Base-by-base conservation (phyloP, 2,797 vertebrate genomes). In the Peromyscus melanophrys region DNA sequence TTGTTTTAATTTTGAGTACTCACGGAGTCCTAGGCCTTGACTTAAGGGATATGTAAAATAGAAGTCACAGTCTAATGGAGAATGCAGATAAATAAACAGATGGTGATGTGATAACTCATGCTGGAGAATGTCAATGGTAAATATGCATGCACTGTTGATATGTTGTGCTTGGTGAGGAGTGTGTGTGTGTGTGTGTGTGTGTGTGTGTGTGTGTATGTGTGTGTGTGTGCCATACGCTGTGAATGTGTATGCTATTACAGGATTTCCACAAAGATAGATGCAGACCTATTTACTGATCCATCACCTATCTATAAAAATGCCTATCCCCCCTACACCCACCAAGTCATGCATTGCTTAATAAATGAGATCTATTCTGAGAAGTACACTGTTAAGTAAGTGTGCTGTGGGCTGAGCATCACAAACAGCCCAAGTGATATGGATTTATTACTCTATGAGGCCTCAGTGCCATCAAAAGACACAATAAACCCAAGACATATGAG, bases 1-100 rank as follows among this genome's bases (percentile, higher is more conserved):
- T 94, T 84, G 67, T 78, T 89, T 67, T 91, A 69, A 65, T 94
- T 90, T 29, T 84, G 90, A 82, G 57, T 34, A n/a, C 25, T 84
- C 81, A 29, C 1, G 11, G 2, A 61, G 27, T 88, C 49, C 76
- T 46, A 71, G 78, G 40, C 17, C 12, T 52, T 90, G 61, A 82
- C 40, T 82, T 88, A 57, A n/a, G 71, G 67, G 71, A 17, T 71
- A 49, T 59, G 31, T 49, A 52, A 87, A 92, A 78, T 61, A 31
- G 21, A 92, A 83, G 89, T 52, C 85, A 63, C 4, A 46, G 6
- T 77, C 37, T 12, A 25, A 29, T 92, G 59, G 90, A 89, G 63
- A 86, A 85, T 61, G 31, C 71, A 91, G 88, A 80, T n/a, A 75
- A 61, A 77, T 34, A 73, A 81, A 67, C 46, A 87, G 89, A 67